A percentile compares a stretch with the other conserved stretches of the same genome.
Conservation (phyloP, 2,113 vertebrate genomes). For the Zosterops borbonicus region DNA sequence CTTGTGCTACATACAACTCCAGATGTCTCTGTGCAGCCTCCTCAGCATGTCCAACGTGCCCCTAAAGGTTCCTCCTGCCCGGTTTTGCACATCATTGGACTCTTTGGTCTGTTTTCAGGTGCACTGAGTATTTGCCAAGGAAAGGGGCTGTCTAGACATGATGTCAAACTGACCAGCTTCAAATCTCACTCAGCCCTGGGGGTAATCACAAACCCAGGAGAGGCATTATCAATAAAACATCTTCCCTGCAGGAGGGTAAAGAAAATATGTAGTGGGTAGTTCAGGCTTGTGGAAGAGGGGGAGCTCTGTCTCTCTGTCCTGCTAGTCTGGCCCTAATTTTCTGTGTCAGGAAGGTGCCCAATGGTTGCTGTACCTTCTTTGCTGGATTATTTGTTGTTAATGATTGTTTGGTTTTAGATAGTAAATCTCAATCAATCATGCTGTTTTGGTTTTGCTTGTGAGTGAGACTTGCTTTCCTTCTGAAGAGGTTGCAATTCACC, state of each 20-base stretch:
- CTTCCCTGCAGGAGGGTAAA: background rate
- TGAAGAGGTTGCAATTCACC: slow-evolving; percentile 29
- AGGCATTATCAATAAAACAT: slow-evolving; percentile 40
- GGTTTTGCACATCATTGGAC: background rate
- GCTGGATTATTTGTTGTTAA: slow-evolving; percentile 21
- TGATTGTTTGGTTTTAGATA: slow-evolving; percentile 65
- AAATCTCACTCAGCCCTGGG: background rate
- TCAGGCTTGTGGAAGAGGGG: background rate
- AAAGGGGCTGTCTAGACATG: background rate
- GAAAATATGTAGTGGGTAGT: background rate
- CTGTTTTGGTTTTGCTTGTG: background rate
- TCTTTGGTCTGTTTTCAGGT: background rate
- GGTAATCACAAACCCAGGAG: background rate
- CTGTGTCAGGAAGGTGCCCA: background rate
- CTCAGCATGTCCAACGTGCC: background rate
- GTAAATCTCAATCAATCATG: slow-evolving; percentile 44
- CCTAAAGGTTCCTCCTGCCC: background rate
- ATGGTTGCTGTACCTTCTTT: background rate
- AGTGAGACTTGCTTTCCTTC: slow-evolving; percentile 19
- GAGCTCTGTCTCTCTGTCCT: background rate
- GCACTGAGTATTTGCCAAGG: background rate
- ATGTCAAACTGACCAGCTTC: background rate
- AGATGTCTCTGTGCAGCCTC: background rate
- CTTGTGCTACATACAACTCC: background rate
- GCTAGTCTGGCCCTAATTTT: background rate